A percentile compares a stretch with the other conserved stretches of the same genome.
These are phyloP conservation scores for Cyanoramphus novaezelandiae DNA, from an alignment of 2,113 vertebrate species.

Conservation along the genomic window DNA sequence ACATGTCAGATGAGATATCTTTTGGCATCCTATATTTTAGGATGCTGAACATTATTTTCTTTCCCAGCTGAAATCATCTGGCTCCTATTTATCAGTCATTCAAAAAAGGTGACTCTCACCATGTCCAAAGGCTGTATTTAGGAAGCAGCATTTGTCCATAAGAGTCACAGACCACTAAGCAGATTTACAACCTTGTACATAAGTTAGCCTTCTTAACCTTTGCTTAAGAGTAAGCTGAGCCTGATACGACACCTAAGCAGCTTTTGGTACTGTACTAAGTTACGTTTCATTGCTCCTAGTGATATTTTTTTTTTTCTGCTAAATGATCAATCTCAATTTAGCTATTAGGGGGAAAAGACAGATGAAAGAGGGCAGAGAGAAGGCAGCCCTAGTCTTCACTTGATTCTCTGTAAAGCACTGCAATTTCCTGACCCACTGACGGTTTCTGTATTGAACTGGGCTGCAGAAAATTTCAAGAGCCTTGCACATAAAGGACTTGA, in stretches of 20 bases:
- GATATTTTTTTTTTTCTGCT: neutral
- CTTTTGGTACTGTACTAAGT: neutral
- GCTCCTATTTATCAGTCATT: slow-evolving; percentile 20
- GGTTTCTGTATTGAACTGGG: neutral
- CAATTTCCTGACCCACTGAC: neutral
- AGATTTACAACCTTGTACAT: slow-evolving; percentile 48
- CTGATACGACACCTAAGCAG: slow-evolving; percentile 22
- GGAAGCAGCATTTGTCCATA: slow-evolving; percentile 34
- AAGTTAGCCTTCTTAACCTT: slow-evolving; percentile 56
- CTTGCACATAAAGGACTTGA: neutral
- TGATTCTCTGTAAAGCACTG: neutral
- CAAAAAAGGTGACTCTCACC: neutral
- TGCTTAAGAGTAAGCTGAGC: slow-evolving; percentile 56
- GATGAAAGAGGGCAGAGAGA: neutral
- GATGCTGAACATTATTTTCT: neutral
- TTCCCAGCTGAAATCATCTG: neutral
- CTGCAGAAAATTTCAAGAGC: neutral
- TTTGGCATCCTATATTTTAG: neutral
- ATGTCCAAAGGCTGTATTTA: slow-evolving; percentile 15
- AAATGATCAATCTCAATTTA: slow-evolving; percentile 23
- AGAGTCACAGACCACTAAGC: slow-evolving; percentile 27
- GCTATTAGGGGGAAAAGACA: neutral
- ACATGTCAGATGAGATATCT: neutral
- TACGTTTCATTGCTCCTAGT: neutral
- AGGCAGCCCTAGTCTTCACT: neutral